phyloP scores from a whole-genome alignment of 2,113 vertebrate genomes.

The Thymallus thymallus region DNA sequence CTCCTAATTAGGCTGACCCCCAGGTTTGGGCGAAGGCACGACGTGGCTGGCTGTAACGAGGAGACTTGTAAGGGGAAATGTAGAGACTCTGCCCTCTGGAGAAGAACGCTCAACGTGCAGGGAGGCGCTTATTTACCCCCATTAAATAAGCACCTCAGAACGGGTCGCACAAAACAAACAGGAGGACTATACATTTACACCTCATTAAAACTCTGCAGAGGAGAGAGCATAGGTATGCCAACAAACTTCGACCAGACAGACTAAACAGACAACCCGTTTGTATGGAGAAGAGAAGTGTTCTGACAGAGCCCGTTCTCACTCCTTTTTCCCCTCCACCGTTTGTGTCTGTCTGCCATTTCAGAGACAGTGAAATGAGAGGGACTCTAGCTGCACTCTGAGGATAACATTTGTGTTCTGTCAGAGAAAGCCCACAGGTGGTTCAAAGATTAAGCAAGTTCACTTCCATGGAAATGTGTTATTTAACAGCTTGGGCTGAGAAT shows the following conservation, averaged over 20 bases:
- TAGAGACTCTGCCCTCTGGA: slow-evolving; percentile 75
- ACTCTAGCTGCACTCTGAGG: not conserved
- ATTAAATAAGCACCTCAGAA: slow-evolving; percentile 75
- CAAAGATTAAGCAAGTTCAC: not conserved
- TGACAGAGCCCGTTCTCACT: not conserved
- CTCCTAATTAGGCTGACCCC: slow-evolving; percentile 84
- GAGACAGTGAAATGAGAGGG: slow-evolving; percentile 4
- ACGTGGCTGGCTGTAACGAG: slow-evolving; percentile 74
- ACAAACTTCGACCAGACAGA: not conserved
- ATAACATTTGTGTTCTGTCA: not conserved
- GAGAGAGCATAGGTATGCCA: slow-evolving; percentile 27
- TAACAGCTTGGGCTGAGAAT: too few relatives aligned
- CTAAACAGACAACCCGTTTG: not conserved
- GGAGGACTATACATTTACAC: slow-evolving; percentile 69
- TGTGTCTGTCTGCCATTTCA: not conserved
- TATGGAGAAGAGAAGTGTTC: slow-evolving; percentile 13
- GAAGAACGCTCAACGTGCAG: slow-evolving; percentile 69
- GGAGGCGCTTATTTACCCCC: slow-evolving; percentile 78
- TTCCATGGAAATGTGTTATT: too few relatives aligned
- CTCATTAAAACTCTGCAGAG: slow-evolving; percentile 74
- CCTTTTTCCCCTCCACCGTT: slow-evolving; percentile 8
- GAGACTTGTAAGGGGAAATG: slow-evolving; percentile 68
- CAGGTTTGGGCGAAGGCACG: slow-evolving; percentile 66
- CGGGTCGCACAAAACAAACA: slow-evolving; percentile 69
- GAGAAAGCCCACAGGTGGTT: slow-evolving; percentile 1